Conservation (phyloP, 2,113 vertebrate species). For the Ammospiza nelsoni region DNA sequence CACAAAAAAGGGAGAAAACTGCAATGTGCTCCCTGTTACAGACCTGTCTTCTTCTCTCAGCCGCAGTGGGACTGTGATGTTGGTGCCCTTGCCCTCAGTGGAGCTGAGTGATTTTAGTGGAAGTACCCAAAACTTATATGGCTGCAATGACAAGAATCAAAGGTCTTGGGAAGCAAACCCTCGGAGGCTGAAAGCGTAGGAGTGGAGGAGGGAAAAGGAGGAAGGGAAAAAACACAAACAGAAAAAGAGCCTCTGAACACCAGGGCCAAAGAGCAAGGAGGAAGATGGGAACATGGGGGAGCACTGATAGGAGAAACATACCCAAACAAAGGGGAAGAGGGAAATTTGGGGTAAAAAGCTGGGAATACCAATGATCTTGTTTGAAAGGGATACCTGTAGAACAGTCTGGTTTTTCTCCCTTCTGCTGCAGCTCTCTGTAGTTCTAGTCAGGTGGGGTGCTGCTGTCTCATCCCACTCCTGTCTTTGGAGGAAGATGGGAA, state of each 20-base stretch:
- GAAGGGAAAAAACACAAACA: background rate
- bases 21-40: fast-evolving
- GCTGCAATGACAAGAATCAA: background rate
- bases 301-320: background rate
- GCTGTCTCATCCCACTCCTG: background rate
- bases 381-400: background rate
- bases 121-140: background rate
- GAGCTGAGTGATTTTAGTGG: background rate
- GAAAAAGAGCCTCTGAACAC: background rate
- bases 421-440: background rate
- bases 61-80: background rate
- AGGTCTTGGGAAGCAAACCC: background rate
- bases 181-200: background rate
- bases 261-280: background rate
- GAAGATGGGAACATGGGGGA: background rate
- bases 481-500: background rate
- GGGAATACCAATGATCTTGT: background rate
- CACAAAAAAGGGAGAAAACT: background rate
- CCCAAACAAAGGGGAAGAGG: background rate
- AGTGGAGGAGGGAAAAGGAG: background rate
- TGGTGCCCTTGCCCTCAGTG: background rate
- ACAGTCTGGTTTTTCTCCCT: background rate
- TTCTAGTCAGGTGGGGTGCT: background rate
- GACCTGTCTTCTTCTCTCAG: background rate
- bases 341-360: background rate